Evolutionary conservation across 2,797 vertebrate genomes (phyloP).

Genomic region (Macrochelys suwanniensis): DNA sequence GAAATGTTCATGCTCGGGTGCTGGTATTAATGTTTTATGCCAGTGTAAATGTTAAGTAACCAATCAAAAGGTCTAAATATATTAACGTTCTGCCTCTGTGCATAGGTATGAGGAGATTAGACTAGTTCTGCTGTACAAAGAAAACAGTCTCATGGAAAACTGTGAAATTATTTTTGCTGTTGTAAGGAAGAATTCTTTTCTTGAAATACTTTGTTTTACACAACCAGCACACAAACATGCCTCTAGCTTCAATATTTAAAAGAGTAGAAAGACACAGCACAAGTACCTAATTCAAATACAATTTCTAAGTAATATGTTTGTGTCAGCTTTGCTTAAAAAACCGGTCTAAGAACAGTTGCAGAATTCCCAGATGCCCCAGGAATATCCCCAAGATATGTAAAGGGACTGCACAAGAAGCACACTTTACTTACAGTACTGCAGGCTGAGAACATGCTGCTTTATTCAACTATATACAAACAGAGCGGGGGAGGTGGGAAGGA

Average conservation of each 20-base stretch:
- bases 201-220: slow-evolving; percentile 40
- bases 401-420: background rate
- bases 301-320: background rate
- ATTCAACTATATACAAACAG: background rate
- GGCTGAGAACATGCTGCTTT: background rate
- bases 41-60: slow-evolving; percentile 79
- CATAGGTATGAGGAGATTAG: slow-evolving; percentile 81
- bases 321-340: slow-evolving; percentile 25
- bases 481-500: background rate
- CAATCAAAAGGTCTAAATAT: slow-evolving; percentile 80
- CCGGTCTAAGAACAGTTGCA: background rate
- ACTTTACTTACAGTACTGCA: background rate
- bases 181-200: slow-evolving; percentile 53
- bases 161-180: slow-evolving; percentile 47
- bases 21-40: slow-evolving; percentile 80
- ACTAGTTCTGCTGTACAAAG: slow-evolving; percentile 72
- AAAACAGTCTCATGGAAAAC: slow-evolving; percentile 53
- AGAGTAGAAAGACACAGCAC: background rate
- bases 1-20: slow-evolving; percentile 77
- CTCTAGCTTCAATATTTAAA: slow-evolving; percentile 6
- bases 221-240: slow-evolving; percentile 19
- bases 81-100: slow-evolving; percentile 75
- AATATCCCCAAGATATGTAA: background rate
- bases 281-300: background rate
- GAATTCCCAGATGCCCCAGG: background rate